Evolutionary conservation across 2,113 vertebrate species (phyloP).

Genomic region (Thinocorus orbignyianus): DNA sequence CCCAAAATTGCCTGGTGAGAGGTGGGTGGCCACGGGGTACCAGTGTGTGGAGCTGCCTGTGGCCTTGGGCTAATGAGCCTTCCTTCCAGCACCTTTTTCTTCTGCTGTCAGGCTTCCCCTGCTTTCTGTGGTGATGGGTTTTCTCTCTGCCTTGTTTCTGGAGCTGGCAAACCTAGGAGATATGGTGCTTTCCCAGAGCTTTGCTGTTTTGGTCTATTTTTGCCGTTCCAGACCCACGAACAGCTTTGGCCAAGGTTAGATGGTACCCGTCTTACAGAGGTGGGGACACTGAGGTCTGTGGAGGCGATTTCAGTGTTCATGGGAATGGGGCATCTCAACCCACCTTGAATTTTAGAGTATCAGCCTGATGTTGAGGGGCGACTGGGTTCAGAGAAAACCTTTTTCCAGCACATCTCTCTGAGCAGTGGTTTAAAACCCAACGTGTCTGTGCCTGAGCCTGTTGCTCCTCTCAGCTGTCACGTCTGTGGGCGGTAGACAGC

Average conservation of each 20-base stretch:
- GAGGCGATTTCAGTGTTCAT: background rate
- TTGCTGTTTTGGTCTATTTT: background rate
- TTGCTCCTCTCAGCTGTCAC: background rate
- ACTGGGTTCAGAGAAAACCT: background rate
- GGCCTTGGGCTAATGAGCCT: accelerated
- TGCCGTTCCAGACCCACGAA: background rate
- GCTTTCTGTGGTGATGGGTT: background rate
- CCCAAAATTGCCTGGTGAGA: background rate
- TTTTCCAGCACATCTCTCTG: background rate
- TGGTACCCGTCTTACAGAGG: accelerated
- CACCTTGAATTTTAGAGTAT: background rate
- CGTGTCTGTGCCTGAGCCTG: background rate
- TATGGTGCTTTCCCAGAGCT: background rate
- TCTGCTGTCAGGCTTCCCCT: background rate
- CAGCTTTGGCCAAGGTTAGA: background rate
- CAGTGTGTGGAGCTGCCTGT: background rate
- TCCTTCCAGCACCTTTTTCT: background rate
- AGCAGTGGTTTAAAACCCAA: background rate
- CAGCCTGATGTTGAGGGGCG: background rate
- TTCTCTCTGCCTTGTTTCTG: background rate
- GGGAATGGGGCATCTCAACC: background rate
- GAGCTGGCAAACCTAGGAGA: background rate
- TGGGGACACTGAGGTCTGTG: background rate
- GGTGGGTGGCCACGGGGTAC: background rate
- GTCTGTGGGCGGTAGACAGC: background rate